Percentiles rank a stretch among this genome's conserved stretches.
These are phyloP conservation scores for Ecdyonurus torrentis DNA, from an alignment of 2,888 invertebrate genomes.

Conservation along the genomic window DNA sequence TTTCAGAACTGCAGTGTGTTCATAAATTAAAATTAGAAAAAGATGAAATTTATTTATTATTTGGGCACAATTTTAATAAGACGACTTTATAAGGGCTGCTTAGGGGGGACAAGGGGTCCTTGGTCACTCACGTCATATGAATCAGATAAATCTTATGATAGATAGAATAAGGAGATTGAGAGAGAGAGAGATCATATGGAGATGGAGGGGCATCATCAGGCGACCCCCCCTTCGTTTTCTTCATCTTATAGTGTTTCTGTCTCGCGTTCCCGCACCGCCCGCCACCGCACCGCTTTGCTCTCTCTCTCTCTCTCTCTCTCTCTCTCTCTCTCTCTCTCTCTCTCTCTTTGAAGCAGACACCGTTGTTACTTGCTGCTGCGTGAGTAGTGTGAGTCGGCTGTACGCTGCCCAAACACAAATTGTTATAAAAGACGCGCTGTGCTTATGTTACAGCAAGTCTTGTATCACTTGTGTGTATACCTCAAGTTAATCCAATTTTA, in stretches of 20 bases:
- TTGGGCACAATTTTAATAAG: too few species aligned
- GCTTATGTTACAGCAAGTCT: neutral
- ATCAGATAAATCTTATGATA: too few species aligned
- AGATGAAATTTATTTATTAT: too few species aligned
- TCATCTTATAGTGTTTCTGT: too few species aligned
- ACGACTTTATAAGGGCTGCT: too few species aligned
- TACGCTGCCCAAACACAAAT: neutral
- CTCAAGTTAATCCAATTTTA: neutral
- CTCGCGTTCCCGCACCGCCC: neutral
- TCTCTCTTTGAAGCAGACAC: too few species aligned
- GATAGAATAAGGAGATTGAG: too few species aligned
- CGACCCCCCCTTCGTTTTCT: neutral
- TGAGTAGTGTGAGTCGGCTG: neutral
- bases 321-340: neutral
- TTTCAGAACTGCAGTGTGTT: too few species aligned
- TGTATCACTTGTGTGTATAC: neutral
- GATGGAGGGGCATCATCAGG: neutral
- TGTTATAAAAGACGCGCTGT: neutral
- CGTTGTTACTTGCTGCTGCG: neutral
- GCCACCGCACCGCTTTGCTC: neutral
- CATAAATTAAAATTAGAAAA: too few species aligned
- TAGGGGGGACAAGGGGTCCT: too few species aligned
- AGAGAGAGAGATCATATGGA: too few species aligned
- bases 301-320: neutral
- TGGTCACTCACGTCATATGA: too few species aligned